Percentiles rank a stretch among this genome's conserved stretches.
These are phyloP conservation scores for Brachionus asplanchnoidis DNA, from an alignment of 1,140 invertebrate species.

Conservation along the genomic window DNA sequence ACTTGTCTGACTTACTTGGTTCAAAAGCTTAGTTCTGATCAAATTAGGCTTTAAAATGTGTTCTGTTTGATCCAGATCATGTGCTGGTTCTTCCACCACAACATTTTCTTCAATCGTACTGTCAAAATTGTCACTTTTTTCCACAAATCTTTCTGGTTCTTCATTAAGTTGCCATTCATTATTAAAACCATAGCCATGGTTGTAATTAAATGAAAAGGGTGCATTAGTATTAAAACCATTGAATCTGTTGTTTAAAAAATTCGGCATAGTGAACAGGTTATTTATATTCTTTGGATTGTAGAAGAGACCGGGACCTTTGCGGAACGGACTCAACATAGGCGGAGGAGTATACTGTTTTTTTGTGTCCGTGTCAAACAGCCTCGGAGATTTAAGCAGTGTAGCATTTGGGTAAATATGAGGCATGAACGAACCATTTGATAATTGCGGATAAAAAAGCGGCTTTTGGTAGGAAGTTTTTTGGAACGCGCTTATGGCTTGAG, in stretches of 20 bases:
- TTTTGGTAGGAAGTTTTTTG: slow-evolving; percentile 44
- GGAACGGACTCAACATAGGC: slow-evolving; percentile 80
- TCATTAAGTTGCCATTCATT: background rate
- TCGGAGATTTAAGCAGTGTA: slow-evolving; percentile 47
- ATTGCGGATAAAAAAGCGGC: background rate
- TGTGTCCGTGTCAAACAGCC: slow-evolving; percentile 49
- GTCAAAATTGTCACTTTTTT: background rate
- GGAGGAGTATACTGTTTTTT: slow-evolving; percentile 74
- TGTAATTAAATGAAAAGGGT: background rate
- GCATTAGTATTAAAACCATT: background rate
- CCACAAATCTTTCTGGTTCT: background rate
- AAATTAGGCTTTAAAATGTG: background rate
- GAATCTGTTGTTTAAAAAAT: slow-evolving; percentile 39
- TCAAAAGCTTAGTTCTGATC: background rate
- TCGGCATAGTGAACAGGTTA: slow-evolving; percentile 42
- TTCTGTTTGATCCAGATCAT: background rate
- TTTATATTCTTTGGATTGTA: slow-evolving; percentile 56
- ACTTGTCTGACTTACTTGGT: background rate
- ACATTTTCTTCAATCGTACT: background rate
- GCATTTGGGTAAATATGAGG: background rate
- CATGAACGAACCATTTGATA: slow-evolving; percentile 58
- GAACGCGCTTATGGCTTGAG: slow-evolving; percentile 58
- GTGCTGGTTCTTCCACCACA: background rate
- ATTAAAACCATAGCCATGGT: background rate
- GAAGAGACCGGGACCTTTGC: slow-evolving; percentile 78